Evolutionary conservation across 2,797 vertebrate species (phyloP).

Genomic region (Ctenosaura bakeri): DNA sequence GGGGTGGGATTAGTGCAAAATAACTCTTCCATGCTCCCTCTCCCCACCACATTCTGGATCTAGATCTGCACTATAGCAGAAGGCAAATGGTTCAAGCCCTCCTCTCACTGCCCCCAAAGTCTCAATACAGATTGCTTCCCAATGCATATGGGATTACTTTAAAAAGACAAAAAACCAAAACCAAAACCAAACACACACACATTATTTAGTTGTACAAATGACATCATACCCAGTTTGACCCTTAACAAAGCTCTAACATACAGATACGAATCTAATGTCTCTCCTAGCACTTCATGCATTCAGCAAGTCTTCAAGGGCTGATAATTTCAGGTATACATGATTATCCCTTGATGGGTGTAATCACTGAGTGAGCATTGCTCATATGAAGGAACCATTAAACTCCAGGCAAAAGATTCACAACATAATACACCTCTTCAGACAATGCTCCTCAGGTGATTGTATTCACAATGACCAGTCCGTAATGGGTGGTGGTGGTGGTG

Average conservation of each 20-base stretch:
- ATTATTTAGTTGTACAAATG: not conserved
- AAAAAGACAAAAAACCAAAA: not conserved
- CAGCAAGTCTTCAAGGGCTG: not conserved
- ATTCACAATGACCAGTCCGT: not conserved
- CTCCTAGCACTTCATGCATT: not conserved
- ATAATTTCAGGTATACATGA: not conserved
- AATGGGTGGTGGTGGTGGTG: too few species aligned
- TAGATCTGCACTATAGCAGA: too few species aligned
- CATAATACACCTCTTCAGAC: not conserved
- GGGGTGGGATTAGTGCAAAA: too few species aligned
- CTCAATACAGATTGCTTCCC: too few species aligned
- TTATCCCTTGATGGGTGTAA: not conserved
- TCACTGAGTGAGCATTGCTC: not conserved
- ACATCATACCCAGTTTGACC: not conserved
- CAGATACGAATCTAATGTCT: not conserved
- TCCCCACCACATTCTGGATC: too few species aligned
- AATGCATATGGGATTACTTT: not conserved
- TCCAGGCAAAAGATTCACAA: not conserved
- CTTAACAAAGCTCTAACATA: not conserved
- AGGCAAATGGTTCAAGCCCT: too few species aligned
- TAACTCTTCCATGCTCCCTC: too few species aligned
- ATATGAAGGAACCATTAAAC: not conserved
- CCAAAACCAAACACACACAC: too few species aligned
- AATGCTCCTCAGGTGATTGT: not conserved
- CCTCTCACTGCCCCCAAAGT: too few species aligned